phyloP scores from a whole-genome alignment of 2,888 invertebrate genomes.

The Ferrisia virgata region DNA sequence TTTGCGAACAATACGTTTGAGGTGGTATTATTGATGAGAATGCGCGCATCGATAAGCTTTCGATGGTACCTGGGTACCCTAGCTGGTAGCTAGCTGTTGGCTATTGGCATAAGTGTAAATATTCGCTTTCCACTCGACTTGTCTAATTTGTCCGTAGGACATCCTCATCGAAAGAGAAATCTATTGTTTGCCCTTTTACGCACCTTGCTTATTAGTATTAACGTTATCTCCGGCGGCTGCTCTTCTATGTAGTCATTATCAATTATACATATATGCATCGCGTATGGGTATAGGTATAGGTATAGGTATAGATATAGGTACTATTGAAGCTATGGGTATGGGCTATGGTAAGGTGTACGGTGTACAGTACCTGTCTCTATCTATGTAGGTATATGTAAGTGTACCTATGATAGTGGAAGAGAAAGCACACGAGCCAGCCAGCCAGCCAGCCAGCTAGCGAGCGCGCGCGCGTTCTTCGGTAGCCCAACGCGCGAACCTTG shows the following conservation, averaged over 20 bases:
- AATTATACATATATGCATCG: constrained; percentile 22
- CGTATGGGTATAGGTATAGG: background rate
- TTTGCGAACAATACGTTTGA: background rate
- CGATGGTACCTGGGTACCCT: too few species aligned
- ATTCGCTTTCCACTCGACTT: constrained; percentile 13
- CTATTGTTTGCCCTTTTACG: constrained; percentile 38
- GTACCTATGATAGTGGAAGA: background rate
- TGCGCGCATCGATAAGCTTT: background rate
- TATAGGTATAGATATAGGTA: too few species aligned
- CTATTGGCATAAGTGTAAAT: background rate
- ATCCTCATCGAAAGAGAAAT: constrained; percentile 36
- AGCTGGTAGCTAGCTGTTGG: too few species aligned
- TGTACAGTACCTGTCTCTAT: background rate
- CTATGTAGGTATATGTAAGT: too few species aligned
- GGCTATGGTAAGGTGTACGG: background rate
- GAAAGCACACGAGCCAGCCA: constrained; percentile 2
- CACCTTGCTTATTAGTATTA: constrained; percentile 25
- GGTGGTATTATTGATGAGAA: background rate
- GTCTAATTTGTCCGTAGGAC: constrained; percentile 14
- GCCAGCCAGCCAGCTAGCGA: background rate
- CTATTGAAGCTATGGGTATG: too few species aligned
- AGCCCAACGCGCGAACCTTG: background rate
- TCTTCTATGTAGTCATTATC: constrained; percentile 15
- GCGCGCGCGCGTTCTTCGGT: background rate
- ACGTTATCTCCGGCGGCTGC: constrained; percentile 15